Percentiles rank a stretch among this genome's conserved stretches.
Evolutionary conservation across 1,140 invertebrate species (phyloP).

Genomic region (Calephelis virginiensis): DNA sequence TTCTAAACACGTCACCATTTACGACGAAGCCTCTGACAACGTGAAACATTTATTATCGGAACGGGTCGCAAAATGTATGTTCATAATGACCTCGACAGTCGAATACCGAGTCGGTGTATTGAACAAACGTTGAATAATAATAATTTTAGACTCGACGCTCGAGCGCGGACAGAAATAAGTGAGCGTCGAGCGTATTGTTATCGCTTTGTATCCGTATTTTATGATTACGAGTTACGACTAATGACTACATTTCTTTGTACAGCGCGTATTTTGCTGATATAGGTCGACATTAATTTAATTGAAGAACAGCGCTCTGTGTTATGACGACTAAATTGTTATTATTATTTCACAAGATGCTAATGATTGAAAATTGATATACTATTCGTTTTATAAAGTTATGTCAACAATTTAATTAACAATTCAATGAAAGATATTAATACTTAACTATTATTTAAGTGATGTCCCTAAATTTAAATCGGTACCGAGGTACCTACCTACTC

Average conservation of each 20-base stretch:
- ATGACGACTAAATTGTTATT: constrained; percentile 4
- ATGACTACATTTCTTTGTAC: constrained; percentile 17
- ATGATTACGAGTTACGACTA: constrained; percentile 16
- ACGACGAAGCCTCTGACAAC: constrained; percentile 31
- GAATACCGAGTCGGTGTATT: constrained; percentile 22
- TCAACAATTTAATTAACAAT: too few relatives aligned
- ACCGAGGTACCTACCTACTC: too few relatives aligned
- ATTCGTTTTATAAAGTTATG: too few relatives aligned
- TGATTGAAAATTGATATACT: too few relatives aligned
- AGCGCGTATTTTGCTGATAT: background rate
- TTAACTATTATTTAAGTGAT: too few relatives aligned
- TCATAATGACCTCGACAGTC: constrained; percentile 59
- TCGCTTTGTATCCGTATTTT: constrained; percentile 16
- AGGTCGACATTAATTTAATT: constrained; percentile 2
- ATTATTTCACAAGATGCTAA: too few relatives aligned
- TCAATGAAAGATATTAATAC: too few relatives aligned
- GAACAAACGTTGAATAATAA: constrained; percentile 38
- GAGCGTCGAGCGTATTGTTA: constrained; percentile 17
- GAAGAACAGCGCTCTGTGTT: background rate
- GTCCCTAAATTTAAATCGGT: too few relatives aligned
- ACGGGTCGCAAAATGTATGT: constrained; percentile 44
- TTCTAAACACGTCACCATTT: constrained; percentile 41
- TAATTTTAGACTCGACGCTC: constrained; percentile 33
- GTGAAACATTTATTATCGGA: constrained; percentile 54
- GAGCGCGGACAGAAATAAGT: constrained; percentile 26